phyloP scores from a whole-genome alignment of 2,888 invertebrate species.

The Drosophila peninsularis region DNA sequence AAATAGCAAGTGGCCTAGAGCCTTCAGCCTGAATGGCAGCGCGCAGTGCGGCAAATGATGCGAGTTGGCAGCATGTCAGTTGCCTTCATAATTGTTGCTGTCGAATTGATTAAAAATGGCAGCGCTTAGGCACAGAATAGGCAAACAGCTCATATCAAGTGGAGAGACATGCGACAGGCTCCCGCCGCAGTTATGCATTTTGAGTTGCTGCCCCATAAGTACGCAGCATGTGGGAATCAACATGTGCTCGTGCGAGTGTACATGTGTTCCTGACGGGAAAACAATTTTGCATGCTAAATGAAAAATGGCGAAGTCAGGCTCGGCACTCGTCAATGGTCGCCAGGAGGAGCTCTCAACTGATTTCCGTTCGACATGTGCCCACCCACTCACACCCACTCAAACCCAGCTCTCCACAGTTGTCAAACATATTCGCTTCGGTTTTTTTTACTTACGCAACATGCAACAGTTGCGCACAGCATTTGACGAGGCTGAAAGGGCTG shows the following conservation, averaged over 20 bases:
- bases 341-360: constrained; percentile 38
- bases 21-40: not conserved
- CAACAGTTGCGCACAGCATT: constrained; percentile 23
- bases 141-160: constrained; percentile 25
- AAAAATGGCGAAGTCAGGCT: constrained; percentile 32
- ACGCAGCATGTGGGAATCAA: not conserved
- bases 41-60: not conserved
- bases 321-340: constrained; percentile 9
- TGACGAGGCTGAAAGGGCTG: constrained; percentile 9
- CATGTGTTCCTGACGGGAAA: constrained; percentile 22
- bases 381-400: not conserved
- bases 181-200: constrained; percentile 51
- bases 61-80: not conserved
- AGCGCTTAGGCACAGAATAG: constrained; percentile 49
- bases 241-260: not conserved
- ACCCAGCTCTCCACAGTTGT: constrained; percentile 9
- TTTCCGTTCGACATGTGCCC: constrained; percentile 42
- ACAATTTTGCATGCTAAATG: constrained; percentile 53
- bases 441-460: constrained; percentile 15
- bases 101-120: constrained; percentile 72
- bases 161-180: constrained; percentile 13
- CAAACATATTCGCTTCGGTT: constrained; percentile 23
- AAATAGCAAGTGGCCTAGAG: not conserved
- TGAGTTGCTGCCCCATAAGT: constrained; percentile 3
- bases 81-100: constrained; percentile 21